Conservation (phyloP, 2,113 vertebrate species). For the Microcebus tavaratra region DNA sequence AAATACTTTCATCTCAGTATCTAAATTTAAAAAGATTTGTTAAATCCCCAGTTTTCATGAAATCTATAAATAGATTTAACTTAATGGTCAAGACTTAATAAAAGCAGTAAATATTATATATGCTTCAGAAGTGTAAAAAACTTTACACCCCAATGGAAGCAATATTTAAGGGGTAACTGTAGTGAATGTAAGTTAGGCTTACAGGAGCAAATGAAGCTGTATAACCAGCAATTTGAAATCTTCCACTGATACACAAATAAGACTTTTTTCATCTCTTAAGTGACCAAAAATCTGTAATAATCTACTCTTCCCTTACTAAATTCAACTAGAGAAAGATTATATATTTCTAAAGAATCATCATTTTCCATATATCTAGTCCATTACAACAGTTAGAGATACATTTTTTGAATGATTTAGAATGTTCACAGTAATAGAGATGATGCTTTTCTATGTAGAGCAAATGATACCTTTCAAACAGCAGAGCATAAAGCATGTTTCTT, state of each 20-base stretch:
- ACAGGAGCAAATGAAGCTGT: background rate
- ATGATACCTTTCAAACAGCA: constrained; percentile 55
- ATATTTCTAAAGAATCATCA: constrained; percentile 34
- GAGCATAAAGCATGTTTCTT: constrained; percentile 34
- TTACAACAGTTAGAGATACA: background rate
- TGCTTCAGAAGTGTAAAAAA: constrained; percentile 28
- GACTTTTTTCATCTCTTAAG: constrained; percentile 7
- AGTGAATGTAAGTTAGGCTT: background rate
- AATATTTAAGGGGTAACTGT: constrained; percentile 41
- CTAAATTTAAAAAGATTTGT: constrained; percentile 27
- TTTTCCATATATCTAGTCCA: constrained; percentile 45
- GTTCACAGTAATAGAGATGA: constrained; percentile 43
- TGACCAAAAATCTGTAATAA: constrained; percentile 40
- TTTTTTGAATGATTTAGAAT: constrained; percentile 47
- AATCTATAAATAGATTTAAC: constrained; percentile 25
- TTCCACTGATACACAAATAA: constrained; percentile 14
- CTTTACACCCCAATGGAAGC: background rate
- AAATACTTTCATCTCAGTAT: background rate
- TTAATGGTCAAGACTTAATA: constrained; percentile 40
- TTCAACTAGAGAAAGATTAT: constrained; percentile 60
- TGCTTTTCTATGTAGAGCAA: constrained; percentile 45
- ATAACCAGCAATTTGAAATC: constrained; percentile 48
- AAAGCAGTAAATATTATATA: constrained; percentile 24
- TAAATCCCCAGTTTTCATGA: constrained; percentile 16
- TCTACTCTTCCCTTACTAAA: constrained; percentile 53